Evolutionary conservation across 2,113 vertebrate species (phyloP).

Genomic region (Cricetomys ansorgei): DNA sequence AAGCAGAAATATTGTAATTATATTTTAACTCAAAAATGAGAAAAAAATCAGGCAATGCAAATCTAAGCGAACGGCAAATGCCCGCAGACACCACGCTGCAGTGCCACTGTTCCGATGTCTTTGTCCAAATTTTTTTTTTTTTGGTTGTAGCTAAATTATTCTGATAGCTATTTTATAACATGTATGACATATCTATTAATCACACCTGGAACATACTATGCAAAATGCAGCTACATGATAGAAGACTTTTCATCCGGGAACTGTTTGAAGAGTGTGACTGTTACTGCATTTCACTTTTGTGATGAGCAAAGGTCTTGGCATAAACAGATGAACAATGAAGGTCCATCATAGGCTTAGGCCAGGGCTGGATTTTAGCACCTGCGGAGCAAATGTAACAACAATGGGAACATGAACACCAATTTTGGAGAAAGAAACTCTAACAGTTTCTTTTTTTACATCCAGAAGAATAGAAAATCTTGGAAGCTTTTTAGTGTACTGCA

Average conservation of each 20-base stretch:
- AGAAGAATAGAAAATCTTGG: neutral
- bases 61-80: neutral
- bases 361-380: neutral
- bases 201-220: neutral
- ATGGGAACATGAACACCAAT: neutral
- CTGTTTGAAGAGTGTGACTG: neutral
- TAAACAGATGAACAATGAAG: neutral
- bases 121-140: neutral
- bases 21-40: neutral
- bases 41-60: neutral
- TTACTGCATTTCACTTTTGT: neutral
- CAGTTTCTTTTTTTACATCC: neutral
- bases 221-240: neutral
- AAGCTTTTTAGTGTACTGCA: neutral
- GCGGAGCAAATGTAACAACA: neutral
- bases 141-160: neutral
- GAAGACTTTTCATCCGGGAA: neutral
- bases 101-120: neutral
- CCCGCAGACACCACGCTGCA: neutral
- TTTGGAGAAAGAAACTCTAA: neutral
- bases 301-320: neutral
- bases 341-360: neutral
- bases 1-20: neutral
- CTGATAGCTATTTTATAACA: neutral
- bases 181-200: neutral